A percentile compares a stretch with the other conserved stretches of the same genome.
phyloP scores from a whole-genome alignment of 2,113 vertebrate genomes.

The Takifugu flavidus region DNA sequence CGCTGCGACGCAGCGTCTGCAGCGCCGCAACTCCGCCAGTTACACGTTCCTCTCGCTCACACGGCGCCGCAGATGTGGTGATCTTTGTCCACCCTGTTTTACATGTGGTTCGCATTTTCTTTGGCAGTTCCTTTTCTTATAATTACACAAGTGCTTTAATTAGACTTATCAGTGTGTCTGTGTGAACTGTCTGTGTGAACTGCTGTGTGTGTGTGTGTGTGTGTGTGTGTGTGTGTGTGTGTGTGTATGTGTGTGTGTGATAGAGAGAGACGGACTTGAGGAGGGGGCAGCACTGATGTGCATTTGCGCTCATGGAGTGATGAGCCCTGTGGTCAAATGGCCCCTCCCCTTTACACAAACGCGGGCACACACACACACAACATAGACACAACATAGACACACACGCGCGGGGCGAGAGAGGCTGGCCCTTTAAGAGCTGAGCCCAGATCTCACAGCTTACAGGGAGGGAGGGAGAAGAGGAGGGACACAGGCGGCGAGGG shows the following conservation, averaged over 20 bases:
- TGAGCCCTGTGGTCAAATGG: constrained; percentile 55
- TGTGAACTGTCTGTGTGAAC: background rate
- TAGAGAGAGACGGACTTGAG: constrained; percentile 25
- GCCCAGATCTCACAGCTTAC: constrained; percentile 81
- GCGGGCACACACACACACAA: constrained; percentile 8
- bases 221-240: constrained; percentile 22
- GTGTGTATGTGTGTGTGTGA: constrained; percentile 18
- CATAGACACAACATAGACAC: constrained; percentile 2
- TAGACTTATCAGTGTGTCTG: no score
- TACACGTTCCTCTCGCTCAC: no score
- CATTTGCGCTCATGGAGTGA: constrained; percentile 42
- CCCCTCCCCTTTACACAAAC: constrained; percentile 41
- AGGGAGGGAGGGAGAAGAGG: constrained; percentile 65
- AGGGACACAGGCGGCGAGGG: constrained; percentile 55
- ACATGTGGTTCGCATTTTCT: no score
- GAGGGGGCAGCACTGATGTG: constrained; percentile 56
- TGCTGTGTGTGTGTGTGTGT: constrained; percentile 22
- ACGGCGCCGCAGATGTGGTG: no score
- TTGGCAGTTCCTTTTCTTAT: no score
- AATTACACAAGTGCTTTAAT: no score
- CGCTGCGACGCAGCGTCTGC: no score
- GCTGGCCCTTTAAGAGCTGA: constrained; percentile 95
- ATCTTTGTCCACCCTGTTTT: no score
- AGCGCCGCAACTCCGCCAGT: no score
- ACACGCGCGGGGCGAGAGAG: constrained; percentile 19